Evolutionary conservation across 2,797 vertebrate species (phyloP), one percentile per base, ranked within the genome.

Genomic region (Brachymystax lenok): DNA sequence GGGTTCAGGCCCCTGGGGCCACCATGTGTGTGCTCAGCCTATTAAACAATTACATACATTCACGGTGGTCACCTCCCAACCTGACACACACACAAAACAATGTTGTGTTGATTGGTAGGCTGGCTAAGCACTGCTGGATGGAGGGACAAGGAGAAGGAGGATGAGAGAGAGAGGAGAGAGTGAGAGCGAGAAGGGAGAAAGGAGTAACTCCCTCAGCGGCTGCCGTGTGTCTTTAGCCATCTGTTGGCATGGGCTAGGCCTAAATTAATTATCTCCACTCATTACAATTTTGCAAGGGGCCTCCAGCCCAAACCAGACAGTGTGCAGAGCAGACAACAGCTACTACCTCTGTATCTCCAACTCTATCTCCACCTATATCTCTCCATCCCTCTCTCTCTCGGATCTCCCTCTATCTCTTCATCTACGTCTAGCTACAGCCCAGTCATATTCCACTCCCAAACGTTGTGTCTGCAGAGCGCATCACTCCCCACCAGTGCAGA

Each of bases 201-300:
- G 67, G 81, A 78, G 8, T 61, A 78, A 80, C 88, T 91, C 92
- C 91, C 86, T 90, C 79, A 90, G 87, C 73, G 85, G 86, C 85
- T 61, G 88, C 88, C 93, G 94, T 94, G 94, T 91, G 92, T 92
- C 86, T 94, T 93, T 87, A 92, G 93, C 93, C 94, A 95, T 94
- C 94, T 61, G 94, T 91, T 94, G 91, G 92, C 89, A 92, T 88
- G 89, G 89, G 89, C 59, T 21, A 12, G 59, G 21, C 59, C 89
- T 92, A 94, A 93, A 94, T 94, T 93, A 94, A 94, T 94, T 94
- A 94, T 91, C 91, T 94, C 87, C 87, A 90, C 92, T 94, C 91
- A 92, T 93, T 93, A 92, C 87, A 87, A 91, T 88, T 93, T 93
- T 92, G 87, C 85, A 87, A 89, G 87, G 89, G 85, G 87, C 89